These are phyloP conservation scores for Andricus quercusramuli DNA, from an alignment of 2,888 invertebrate species.

Conservation along the genomic window DNA sequence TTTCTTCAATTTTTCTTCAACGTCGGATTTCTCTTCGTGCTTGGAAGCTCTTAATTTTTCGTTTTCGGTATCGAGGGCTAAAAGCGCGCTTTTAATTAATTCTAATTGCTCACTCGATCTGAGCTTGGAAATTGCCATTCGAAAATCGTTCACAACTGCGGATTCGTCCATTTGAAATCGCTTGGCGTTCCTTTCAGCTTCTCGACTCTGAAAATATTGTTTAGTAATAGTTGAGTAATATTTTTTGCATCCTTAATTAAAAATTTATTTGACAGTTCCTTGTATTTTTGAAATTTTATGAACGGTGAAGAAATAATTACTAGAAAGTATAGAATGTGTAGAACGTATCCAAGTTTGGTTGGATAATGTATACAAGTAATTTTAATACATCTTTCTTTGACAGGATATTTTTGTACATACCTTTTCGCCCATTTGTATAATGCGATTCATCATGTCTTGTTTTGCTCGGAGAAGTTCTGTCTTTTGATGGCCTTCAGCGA, in stretches of 20 bases:
- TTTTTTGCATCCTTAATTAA: not conserved
- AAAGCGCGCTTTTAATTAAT: constrained; percentile 69
- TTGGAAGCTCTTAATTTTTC: constrained; percentile 55
- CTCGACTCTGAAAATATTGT: constrained; percentile 66
- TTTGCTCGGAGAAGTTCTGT: constrained; percentile 73
- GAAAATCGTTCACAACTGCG: constrained; percentile 73
- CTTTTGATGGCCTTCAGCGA: constrained; percentile 69
- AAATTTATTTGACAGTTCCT: constrained; percentile 1
- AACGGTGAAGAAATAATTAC: too few species aligned
- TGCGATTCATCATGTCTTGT: constrained; percentile 76
- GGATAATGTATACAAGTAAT: not conserved
- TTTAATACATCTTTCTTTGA: not conserved
- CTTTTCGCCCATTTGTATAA: constrained; percentile 77
- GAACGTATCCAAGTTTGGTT: not conserved
- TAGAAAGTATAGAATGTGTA: too few species aligned
- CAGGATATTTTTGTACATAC: constrained; percentile 64
- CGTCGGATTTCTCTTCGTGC: constrained; percentile 64
- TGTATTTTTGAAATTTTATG: not conserved
- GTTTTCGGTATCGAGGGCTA: constrained; percentile 71
- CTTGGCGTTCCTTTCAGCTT: constrained; percentile 71
- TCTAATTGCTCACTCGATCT: constrained; percentile 73
- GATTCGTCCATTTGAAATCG: constrained; percentile 71
- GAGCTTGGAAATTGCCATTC: constrained; percentile 72
- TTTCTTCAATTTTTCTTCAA: constrained; percentile 62
- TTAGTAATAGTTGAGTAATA: not conserved